Base-by-base conservation (phyloP, 2,113 vertebrate genomes). In the Pteropus alecto region DNA sequence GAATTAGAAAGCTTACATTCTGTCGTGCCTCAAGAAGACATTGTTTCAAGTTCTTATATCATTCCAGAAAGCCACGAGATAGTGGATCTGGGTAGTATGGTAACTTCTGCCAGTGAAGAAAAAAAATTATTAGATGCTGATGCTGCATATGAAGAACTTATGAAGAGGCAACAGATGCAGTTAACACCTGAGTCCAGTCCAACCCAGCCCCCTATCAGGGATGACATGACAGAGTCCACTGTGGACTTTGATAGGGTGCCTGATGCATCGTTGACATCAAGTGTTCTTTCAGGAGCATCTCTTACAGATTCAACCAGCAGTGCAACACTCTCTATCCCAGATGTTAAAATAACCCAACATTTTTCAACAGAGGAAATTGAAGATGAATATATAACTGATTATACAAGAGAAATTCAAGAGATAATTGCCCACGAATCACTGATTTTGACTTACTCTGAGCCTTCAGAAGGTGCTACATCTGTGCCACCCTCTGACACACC, bases 281-380 rank as follows among this genome's bases (percentile, higher is more conserved):
- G 98, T 83, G 95, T 98, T 96, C 97, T 98, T 93, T 99, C 98
- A 26, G 97, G 97, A 61, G 97, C 98, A 43, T 98, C 98, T 92
- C 99, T 99, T 95, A 97, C 99, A 63, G 98, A 98, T 95, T 97
- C 98, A 61, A 98, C 98, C 15, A 99, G 98, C 96, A 99, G 99
- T 82, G 73, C 99, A 95, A 98, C 99, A 51, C 99, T 99, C 87
- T 99, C 99, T 74, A 99, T 99, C 98, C 99, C 99, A 96, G 99
- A 99, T 98, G 99, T 99, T 94, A 99, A 99, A 98, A 99, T 99
- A 98, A 99, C 99, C 28, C 99, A 99, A 81, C 99, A 99, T 97
- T 99, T 99, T 97, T 99, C 99, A 97, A 97, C 99, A 94, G 99
- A 99, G 98, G 99, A 99, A 97, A 99, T 99, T 87, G 99, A 99